Evolutionary conservation across 2,113 vertebrate species (phyloP).

Genomic region (Thalassoma bifasciatum): DNA sequence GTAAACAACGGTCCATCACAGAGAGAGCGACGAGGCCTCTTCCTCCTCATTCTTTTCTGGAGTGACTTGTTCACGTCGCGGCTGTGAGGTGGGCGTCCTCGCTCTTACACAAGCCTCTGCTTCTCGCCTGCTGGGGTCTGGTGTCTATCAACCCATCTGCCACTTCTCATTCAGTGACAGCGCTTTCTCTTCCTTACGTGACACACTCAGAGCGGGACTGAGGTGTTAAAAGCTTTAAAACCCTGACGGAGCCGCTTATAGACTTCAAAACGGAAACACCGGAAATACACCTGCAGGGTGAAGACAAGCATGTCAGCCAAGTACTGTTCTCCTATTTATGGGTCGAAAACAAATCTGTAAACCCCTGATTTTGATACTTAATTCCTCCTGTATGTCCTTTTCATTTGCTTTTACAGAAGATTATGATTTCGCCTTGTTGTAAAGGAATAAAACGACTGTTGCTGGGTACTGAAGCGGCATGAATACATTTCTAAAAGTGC

Average conservation of each 20-base stretch:
- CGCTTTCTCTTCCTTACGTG: constrained; percentile 14
- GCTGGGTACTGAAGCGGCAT: background rate
- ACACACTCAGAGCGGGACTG: background rate
- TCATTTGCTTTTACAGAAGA: background rate
- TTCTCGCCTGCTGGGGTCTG: constrained; percentile 73
- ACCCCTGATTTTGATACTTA: background rate
- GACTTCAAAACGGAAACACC: constrained; percentile 8
- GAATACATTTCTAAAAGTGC: background rate
- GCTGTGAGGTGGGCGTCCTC: constrained; percentile 78
- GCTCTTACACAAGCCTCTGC: constrained; percentile 74
- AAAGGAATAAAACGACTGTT: background rate
- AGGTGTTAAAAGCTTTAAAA: constrained; percentile 22
- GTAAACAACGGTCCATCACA: background rate
- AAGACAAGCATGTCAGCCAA: background rate
- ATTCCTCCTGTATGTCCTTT: background rate
- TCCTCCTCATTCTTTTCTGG: constrained; percentile 49
- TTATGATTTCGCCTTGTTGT: background rate
- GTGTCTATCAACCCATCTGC: constrained; percentile 84
- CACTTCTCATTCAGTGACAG: constrained; percentile 58
- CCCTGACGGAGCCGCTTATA: background rate
- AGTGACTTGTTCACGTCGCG: constrained; percentile 74
- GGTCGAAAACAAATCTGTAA: background rate
- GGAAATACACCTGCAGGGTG: constrained; percentile 34
- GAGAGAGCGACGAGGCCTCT: constrained; percentile 4
- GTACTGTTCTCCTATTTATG: background rate